These are phyloP conservation scores for Eupithecia inturbata DNA, from an alignment of 2,888 invertebrate genomes.

Conservation along the genomic window DNA sequence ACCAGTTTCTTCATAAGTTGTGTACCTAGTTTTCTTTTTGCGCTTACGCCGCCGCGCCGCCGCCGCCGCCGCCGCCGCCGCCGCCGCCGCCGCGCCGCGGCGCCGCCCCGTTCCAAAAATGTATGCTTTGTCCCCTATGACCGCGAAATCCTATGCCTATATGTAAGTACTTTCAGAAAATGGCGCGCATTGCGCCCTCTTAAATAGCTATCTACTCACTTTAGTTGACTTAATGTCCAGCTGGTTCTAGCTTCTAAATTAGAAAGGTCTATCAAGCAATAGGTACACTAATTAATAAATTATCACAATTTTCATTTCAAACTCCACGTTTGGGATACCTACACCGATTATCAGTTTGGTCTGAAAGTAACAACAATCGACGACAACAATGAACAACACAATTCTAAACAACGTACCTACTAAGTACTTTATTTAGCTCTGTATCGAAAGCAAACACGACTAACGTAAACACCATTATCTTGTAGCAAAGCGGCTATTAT, in stretches of 20 bases:
- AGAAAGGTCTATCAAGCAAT: neutral
- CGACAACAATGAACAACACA: neutral
- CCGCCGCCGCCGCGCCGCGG: too few species aligned
- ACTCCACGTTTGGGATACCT: neutral
- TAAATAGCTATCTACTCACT: neutral
- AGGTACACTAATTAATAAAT: neutral
- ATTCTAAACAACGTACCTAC: neutral
- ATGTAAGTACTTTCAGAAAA: too few species aligned
- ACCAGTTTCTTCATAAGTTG: too few species aligned
- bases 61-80: too few species aligned
- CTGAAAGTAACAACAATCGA: neutral
- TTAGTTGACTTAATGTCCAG: neutral
- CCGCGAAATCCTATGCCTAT: too few species aligned
- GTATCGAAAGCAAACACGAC: slow-evolving; percentile 16
- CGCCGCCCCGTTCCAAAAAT: too few species aligned
- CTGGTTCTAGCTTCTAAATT: neutral
- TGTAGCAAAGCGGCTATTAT: slow-evolving; percentile 27
- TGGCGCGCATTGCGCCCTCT: too few species aligned
- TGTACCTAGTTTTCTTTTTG: too few species aligned
- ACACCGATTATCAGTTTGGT: neutral
- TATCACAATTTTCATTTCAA: neutral
- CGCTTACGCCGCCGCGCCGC: too few species aligned
- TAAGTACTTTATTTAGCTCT: neutral
- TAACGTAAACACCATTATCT: slow-evolving; percentile 33
- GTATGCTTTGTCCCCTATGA: too few species aligned